phyloP scores from a whole-genome alignment of 2,888 invertebrate species.

The Salticus scenicus region DNA sequence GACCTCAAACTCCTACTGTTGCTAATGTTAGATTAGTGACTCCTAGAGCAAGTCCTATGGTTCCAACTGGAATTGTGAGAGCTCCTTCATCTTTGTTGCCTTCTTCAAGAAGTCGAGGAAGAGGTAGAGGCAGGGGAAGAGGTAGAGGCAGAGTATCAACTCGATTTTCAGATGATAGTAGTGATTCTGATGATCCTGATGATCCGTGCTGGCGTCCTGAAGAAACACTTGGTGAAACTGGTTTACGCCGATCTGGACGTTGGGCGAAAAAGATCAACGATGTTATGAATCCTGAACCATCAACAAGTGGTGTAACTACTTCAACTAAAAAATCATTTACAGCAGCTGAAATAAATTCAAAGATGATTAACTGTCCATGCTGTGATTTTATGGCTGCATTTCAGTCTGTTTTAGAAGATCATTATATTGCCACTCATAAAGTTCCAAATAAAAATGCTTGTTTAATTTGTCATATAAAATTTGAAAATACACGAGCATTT shows the following conservation, averaged over 20 bases:
- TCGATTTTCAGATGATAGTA: constrained; percentile 33
- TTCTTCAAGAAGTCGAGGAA: background rate
- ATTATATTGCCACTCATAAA: constrained; percentile 59
- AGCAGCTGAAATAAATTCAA: background rate
- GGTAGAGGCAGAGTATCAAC: constrained; percentile 31
- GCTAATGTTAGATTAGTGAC: background rate
- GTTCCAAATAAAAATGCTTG: constrained; percentile 54
- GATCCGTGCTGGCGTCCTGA: constrained; percentile 58
- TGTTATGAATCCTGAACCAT: constrained; percentile 28
- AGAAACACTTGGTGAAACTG: constrained; percentile 8
- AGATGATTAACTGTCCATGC: constrained; percentile 53
- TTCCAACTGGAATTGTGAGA: background rate
- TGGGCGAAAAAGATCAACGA: constrained; percentile 56
- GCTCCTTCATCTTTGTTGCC: background rate
- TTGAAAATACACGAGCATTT: constrained; percentile 45
- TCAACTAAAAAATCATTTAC: constrained; percentile 3
- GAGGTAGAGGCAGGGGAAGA: constrained; percentile 16
- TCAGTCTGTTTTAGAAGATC: constrained; percentile 51
- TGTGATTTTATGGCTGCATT: constrained; percentile 58
- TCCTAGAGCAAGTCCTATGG: background rate
- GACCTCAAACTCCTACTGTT: constrained; percentile 6
- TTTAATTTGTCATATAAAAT: constrained; percentile 51
- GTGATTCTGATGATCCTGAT: constrained; percentile 45
- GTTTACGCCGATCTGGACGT: constrained; percentile 54
- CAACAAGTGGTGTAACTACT: background rate